These are phyloP conservation scores for Tichodroma muraria DNA, from an alignment of 2,113 vertebrate genomes.

Conservation along the genomic window DNA sequence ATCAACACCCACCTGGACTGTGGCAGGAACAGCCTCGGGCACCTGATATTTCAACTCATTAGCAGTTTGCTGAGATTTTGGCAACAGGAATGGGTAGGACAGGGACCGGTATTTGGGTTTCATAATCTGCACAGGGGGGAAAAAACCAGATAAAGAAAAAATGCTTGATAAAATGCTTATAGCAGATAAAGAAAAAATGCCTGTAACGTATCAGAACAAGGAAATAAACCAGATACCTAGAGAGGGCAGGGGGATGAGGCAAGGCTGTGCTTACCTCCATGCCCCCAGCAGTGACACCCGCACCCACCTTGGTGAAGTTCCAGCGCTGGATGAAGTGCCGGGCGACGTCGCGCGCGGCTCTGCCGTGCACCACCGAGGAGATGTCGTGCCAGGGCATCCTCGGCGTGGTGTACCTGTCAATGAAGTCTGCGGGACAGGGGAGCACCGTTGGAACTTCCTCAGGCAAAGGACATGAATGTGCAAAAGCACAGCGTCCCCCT, in stretches of 20 bases:
- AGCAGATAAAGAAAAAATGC: not conserved
- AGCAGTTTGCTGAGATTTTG: constrained; percentile 87
- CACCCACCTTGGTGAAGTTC: constrained; percentile 92
- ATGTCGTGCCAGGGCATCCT: constrained; percentile 99
- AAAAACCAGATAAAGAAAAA: not conserved
- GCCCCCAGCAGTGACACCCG: not conserved
- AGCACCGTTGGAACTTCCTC: not conserved
- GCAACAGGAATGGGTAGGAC: constrained; percentile 89
- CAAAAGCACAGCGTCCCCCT: fast-evolving
- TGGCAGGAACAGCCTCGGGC: constrained; percentile 73
- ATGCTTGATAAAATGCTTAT: not conserved
- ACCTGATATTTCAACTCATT: constrained; percentile 82
- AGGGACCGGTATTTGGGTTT: constrained; percentile 90
- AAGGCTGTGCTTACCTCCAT: not conserved
- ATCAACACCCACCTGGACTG: constrained; percentile 79
- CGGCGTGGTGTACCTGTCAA: constrained; percentile 88
- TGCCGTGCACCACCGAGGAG: constrained; percentile 85
- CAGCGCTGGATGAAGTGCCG: constrained; percentile 97
- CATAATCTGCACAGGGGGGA: constrained; percentile 74
- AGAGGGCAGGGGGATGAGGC: not conserved
- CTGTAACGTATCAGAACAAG: not conserved
- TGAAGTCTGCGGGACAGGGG: constrained; percentile 77
- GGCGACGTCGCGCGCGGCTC: constrained; percentile 86
- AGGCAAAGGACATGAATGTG: not conserved
- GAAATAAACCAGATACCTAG: not conserved